Conservation (phyloP, 2,888 invertebrate genomes). For the Watsonalla cultraria region DNA sequence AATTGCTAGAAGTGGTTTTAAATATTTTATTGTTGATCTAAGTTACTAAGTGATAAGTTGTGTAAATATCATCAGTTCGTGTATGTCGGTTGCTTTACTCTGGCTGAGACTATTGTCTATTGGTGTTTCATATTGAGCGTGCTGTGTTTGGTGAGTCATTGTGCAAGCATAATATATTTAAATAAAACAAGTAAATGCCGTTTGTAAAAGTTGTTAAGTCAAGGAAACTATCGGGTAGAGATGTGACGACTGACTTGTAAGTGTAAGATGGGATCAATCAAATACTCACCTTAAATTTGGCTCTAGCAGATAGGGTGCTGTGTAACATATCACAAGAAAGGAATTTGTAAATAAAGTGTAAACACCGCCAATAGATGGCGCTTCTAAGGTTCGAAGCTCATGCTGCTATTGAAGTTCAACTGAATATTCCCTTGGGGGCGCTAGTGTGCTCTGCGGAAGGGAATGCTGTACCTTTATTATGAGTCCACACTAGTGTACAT, state of each 20-base stretch:
- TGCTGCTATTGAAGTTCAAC: not conserved
- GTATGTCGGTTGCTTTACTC: too few species aligned
- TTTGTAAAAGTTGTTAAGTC: not conserved
- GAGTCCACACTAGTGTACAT: too few species aligned
- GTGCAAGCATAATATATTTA: not conserved
- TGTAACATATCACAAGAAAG: constrained; percentile 60
- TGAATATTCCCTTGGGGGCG: not conserved
- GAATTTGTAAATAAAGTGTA: constrained; percentile 7
- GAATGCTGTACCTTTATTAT: too few species aligned
- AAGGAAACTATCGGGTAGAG: not conserved
- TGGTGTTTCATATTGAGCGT: too few species aligned
- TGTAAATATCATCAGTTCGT: too few species aligned
- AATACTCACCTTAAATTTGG: constrained; percentile 51
- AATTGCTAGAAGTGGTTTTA: too few species aligned
- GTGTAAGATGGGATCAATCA: constrained; percentile 60
- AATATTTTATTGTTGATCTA: too few species aligned
- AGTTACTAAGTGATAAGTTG: too few species aligned
- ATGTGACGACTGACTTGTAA: constrained; percentile 30
- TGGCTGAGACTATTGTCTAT: too few species aligned
- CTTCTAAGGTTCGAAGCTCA: not conserved
- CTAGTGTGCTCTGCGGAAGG: not conserved
- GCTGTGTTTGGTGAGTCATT: not conserved
- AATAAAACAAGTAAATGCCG: not conserved
- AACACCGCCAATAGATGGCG: not conserved
- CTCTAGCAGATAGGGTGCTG: constrained; percentile 63